Evolutionary conservation across 2,113 vertebrate genomes (phyloP).

Genomic region (Clarias macrocephalus): DNA sequence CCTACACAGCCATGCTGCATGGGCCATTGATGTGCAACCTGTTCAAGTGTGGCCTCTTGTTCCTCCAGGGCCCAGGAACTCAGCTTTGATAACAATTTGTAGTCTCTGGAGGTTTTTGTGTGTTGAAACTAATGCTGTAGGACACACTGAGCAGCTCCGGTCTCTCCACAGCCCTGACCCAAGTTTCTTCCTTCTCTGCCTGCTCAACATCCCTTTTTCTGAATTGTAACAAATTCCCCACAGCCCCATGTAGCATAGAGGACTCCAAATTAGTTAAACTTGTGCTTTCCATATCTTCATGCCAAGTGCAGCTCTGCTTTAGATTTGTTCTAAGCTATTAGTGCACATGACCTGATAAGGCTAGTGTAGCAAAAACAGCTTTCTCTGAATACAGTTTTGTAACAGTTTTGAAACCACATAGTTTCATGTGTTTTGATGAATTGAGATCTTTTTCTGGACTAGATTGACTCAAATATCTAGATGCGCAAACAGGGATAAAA

Average conservation of each 20-base stretch:
- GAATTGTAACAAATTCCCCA: constrained; percentile 56
- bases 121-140: constrained; percentile 15
- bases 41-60: constrained; percentile 37
- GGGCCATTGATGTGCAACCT: constrained; percentile 45
- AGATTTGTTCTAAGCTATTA: constrained; percentile 68
- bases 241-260: constrained; percentile 31
- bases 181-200: constrained; percentile 40
- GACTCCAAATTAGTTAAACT: constrained; percentile 59
- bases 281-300: constrained; percentile 52
- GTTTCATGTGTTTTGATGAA: constrained; percentile 63
- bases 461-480: constrained; percentile 45
- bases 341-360: constrained; percentile 64
- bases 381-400: constrained; percentile 58
- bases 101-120: constrained; percentile 26
- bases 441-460: constrained; percentile 61
- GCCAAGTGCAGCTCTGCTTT: constrained; percentile 69
- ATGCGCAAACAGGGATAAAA: constrained; percentile 40
- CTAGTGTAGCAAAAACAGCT: constrained; percentile 64
- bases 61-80: constrained; percentile 21
- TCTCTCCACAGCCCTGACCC: constrained; percentile 46
- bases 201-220: constrained; percentile 40
- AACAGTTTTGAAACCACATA: constrained; percentile 41
- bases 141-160: constrained; percentile 43
- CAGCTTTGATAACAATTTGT: constrained; percentile 14
- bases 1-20: constrained; percentile 41